Evolutionary conservation across 1,140 invertebrate genomes (phyloP), one percentile per base, ranked within the genome.

Genomic region (Drosophila asahinai): DNA sequence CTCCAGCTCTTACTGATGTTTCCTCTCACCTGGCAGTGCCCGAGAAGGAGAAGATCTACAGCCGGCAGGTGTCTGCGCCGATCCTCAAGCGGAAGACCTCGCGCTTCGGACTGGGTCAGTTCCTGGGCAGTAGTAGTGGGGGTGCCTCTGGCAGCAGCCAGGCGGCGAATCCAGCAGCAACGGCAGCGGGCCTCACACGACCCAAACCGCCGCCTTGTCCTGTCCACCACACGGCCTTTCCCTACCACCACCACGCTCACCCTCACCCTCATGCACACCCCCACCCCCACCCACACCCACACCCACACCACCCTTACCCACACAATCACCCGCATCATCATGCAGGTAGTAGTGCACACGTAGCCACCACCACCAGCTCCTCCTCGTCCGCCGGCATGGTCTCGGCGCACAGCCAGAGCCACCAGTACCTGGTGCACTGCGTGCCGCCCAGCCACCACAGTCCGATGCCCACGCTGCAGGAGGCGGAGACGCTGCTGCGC

Each of bases 1-100:
- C 6, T 17, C 11, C 17, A 36, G 14, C 30, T 12, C 9, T n/a
- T 54, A 48, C 8, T 30, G 30, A 33, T 12, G 3, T 30, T 38
- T 15, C 45, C 4, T 15, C 49, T 22, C 5, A 0, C 25, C 17
- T 60, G 58, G 15, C 72, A 92, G 91, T 92, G 80, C 90, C 94
- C 95, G 97, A 98, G 80, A 97, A 97, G 94, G 97, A 98, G 94
- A 98, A 97, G 94, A 95, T 97, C 80, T 98, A 97, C 94, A 97
- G 95, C 92, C 95, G 97, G 17, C 97, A 98, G 94, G 97, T 97
- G 92, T 98, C 97, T 48, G 97, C 97, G 42, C 97, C 97, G 25
- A 96, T 97, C 90, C 94, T 98, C 80, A 98, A 98, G 94, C 94
- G 97, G 94, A 98, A 98, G 95, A 97, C 96, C 84, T 98, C 97